Evolutionary conservation across 2,797 vertebrate species (phyloP).

Genomic region (Enteromius unitaeniatus): DNA sequence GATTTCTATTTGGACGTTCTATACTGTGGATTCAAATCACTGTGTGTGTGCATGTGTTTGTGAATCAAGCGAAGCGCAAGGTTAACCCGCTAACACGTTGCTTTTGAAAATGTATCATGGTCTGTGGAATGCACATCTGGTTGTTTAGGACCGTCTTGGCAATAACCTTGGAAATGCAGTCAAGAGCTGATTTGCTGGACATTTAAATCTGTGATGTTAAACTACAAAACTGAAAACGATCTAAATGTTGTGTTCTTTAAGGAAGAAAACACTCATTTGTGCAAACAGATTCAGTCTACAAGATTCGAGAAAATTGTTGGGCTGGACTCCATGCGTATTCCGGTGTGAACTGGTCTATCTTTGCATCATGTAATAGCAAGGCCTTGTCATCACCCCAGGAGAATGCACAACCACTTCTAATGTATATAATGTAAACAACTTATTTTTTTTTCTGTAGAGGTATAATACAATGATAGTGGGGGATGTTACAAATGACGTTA

Average conservation of each 20-base stretch:
- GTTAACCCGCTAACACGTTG: constrained; percentile 41
- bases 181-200: constrained; percentile 52
- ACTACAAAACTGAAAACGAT: constrained; percentile 41
- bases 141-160: constrained; percentile 55
- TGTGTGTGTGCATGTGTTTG: constrained; percentile 37
- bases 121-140: constrained; percentile 36
- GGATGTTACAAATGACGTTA: constrained; percentile 68
- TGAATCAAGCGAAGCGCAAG: constrained; percentile 44
- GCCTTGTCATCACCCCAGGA: constrained; percentile 61
- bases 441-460: constrained; percentile 83
- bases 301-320: constrained; percentile 34
- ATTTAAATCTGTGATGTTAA: constrained; percentile 50
- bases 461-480: constrained; percentile 81
- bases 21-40: constrained; percentile 47
- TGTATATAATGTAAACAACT: constrained; percentile 91
- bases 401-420: constrained; percentile 74
- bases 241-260: constrained; percentile 39
- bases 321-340: constrained; percentile 45
- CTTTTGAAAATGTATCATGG: constrained; percentile 50
- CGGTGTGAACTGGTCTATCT: constrained; percentile 49
- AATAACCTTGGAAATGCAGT: constrained; percentile 62
- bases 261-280: constrained; percentile 47
- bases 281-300: constrained; percentile 41
- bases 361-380: constrained; percentile 63
- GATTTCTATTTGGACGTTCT: constrained; percentile 40